Percentiles rank a stretch among this genome's conserved stretches.
Evolutionary conservation across 2,113 vertebrate genomes (phyloP).

Genomic region (Ptilorrhoa leucosticta): DNA sequence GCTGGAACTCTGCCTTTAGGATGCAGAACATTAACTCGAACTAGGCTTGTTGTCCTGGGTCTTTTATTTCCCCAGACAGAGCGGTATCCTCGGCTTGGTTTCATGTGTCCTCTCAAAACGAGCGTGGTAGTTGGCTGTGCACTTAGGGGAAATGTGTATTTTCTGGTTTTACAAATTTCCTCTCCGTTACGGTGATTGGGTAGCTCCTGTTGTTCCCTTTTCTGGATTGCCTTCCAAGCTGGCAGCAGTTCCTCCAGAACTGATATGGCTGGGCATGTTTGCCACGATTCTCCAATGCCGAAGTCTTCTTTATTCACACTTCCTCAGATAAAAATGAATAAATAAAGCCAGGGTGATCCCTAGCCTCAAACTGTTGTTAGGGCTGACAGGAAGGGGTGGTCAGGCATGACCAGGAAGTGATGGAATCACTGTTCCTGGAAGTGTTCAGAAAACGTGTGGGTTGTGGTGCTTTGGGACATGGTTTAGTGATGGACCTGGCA

Average conservation of each 20-base stretch:
- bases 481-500: neutral
- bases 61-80: neutral
- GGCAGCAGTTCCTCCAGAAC: neutral
- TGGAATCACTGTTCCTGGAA: neutral
- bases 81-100: neutral
- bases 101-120: neutral
- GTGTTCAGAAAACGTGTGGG: rapidly evolving
- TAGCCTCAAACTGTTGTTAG: neutral
- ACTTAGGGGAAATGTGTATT: neutral
- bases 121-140: rapidly evolving
- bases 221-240: neutral
- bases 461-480: neutral
- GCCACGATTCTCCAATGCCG: neutral
- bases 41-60: rapidly evolving
- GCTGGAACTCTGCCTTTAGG: neutral
- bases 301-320: neutral
- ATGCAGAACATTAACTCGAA: neutral
- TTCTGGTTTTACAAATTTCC: neutral
- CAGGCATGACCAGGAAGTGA: neutral
- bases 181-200: neutral
- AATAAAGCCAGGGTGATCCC: neutral
- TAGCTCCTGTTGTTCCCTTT: neutral
- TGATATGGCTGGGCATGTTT: neutral
- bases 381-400: neutral
- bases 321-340: neutral